Evolutionary conservation across 2,113 vertebrate genomes (phyloP).

Genomic region (Neotragus pygmaeus): DNA sequence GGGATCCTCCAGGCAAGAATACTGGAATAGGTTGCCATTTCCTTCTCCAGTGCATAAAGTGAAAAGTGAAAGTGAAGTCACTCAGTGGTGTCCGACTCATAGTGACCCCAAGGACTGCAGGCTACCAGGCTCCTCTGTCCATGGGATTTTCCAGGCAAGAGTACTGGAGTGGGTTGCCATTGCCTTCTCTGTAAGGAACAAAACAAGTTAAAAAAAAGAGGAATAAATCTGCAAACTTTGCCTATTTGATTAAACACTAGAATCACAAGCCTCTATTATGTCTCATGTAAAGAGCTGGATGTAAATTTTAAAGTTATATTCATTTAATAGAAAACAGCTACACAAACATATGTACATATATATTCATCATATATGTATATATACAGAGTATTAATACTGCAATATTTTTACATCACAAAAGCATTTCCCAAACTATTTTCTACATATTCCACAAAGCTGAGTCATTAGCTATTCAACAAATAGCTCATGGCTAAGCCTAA

Average conservation of each 20-base stretch:
- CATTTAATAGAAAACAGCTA: background rate
- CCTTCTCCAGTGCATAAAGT: too few relatives aligned
- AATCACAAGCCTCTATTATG: background rate
- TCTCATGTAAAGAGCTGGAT: background rate
- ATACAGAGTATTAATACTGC: background rate
- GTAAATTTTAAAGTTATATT: background rate
- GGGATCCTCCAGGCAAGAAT: too few relatives aligned
- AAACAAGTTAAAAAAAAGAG: background rate
- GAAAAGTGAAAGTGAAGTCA: too few relatives aligned
- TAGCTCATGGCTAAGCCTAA: background rate
- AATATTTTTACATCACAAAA: background rate
- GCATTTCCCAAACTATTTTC: background rate
- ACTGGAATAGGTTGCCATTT: too few relatives aligned
- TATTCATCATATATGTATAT: background rate
- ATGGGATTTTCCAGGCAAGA: too few relatives aligned
- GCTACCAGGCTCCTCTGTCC: too few relatives aligned
- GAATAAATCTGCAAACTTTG: background rate
- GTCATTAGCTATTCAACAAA: background rate
- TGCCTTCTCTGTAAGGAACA: background rate
- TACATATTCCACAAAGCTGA: background rate
- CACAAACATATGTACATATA: background rate
- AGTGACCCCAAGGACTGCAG: too few relatives aligned
- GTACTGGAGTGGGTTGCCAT: too few relatives aligned
- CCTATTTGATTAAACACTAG: background rate
- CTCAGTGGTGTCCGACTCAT: too few relatives aligned